Evolutionary conservation across 2,888 invertebrate species (phyloP), one percentile per base, ranked within the genome.

Genomic region (Helleia helle): DNA sequence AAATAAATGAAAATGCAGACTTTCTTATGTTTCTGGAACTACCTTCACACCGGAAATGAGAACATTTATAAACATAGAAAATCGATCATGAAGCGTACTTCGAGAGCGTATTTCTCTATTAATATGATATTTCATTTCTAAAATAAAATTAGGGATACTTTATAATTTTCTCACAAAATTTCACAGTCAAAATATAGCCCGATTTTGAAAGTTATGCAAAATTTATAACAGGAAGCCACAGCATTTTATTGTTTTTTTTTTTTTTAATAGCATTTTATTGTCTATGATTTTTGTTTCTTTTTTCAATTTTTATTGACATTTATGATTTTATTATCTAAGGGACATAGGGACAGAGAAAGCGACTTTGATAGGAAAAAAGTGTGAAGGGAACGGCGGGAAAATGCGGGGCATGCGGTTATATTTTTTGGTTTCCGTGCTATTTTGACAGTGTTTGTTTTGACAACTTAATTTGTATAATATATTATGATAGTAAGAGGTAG

Each of bases 1-100:
- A 84, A 83, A 83, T 83, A 83, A 81, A 81, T 77, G 79, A 81
- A 80, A 77, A 70, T 69, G 59, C 59, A 65, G 73, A 81, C 83
- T 83, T 81, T 83, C 74, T 70, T 75, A 75, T 75, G 81, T 80
- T 81, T 80, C 73, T 72, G 61, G 66, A 72, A 72, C 81, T 76
- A 69, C 55, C 58, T 79, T 83, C 84, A 81, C 69, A 80, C 84
- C 83, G 84, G 84, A 84, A 79, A 66, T 63, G 59, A 63, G 47
- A 54, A 65, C 62, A 72, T 75, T 75, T 80, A 74, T 64, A 65
- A 71, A 68, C 61, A 62, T 54, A 61, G 66, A 62, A 60, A 59
- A 59, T 55, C 54, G 49, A 65, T 58, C 59, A 62, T 62, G 51
- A 61, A 65, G 63, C 65, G 56, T 59, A 66, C 14, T 65, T 50